A percentile compares a stretch with the other conserved stretches of the same genome.
phyloP scores from a whole-genome alignment of 2,113 vertebrate species.

The Sterrhoptilus dennistouni region DNA sequence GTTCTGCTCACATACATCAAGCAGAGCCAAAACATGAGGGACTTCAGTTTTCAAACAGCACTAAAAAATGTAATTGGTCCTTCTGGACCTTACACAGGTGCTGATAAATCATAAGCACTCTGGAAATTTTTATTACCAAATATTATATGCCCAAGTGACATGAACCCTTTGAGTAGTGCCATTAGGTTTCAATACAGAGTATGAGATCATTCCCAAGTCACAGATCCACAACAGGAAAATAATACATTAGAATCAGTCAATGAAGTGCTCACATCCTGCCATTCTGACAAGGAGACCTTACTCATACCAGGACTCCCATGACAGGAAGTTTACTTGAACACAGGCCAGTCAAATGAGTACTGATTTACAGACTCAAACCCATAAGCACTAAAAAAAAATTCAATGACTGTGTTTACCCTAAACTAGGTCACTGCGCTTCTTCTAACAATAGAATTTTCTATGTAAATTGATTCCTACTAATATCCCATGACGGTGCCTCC shows the following conservation, averaged over 20 bases:
- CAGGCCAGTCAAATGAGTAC: not conserved
- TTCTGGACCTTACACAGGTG: not conserved
- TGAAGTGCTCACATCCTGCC: not conserved
- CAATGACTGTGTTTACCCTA: not conserved
- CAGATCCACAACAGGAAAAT: not conserved
- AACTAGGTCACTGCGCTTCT: slow-evolving; percentile 3
- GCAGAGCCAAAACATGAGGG: not conserved
- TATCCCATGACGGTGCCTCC: not conserved
- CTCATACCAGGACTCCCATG: not conserved
- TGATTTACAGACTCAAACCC: not conserved
- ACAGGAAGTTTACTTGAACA: not conserved
- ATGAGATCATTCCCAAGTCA: slow-evolving; percentile 1
- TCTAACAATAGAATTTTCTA: slow-evolving; percentile 27
- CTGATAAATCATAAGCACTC: not conserved
- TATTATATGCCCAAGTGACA: not conserved
- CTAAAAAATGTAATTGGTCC: not conserved
- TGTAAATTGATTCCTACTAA: slow-evolving; percentile 14
- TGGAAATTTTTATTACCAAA: not conserved
- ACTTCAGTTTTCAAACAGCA: not conserved
- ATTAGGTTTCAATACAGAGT: not conserved
- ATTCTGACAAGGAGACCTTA: not conserved
- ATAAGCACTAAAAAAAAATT: not conserved
- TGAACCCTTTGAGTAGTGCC: not conserved
- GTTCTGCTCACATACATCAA: not conserved
- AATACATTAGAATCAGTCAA: not conserved